A percentile compares a stretch with the other conserved stretches of the same genome.
Evolutionary conservation across 2,888 invertebrate species (phyloP).

Genomic region (Calliopum simillimum): DNA sequence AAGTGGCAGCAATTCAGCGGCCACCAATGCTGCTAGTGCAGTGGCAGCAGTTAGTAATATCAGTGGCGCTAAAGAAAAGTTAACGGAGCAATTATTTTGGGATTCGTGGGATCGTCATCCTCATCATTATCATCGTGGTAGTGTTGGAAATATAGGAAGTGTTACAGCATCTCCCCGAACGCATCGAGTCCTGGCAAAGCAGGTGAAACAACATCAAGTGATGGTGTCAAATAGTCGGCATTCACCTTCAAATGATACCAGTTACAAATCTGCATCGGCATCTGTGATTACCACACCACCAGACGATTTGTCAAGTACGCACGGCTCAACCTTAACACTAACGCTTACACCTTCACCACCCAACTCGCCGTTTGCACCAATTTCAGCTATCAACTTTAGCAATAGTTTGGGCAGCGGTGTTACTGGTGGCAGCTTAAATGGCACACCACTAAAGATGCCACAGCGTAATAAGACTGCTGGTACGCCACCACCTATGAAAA

Average conservation of each 20-base stretch:
- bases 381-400: conserved; percentile 38
- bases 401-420: conserved; percentile 44
- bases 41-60: conserved; percentile 23
- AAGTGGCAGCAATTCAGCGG: conserved; percentile 38
- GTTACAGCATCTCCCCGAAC: conserved; percentile 60
- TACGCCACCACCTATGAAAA: conserved; percentile 83
- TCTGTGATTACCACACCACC: conserved; percentile 42
- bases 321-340: conserved; percentile 58
- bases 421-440: conserved; percentile 53
- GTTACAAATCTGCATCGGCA: conserved; percentile 40
- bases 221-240: conserved; percentile 41
- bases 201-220: conserved; percentile 49
- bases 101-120: conserved; percentile 87
- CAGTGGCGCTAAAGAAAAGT: conserved; percentile 43
- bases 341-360: conserved; percentile 67
- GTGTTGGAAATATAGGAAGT: conserved; percentile 61
- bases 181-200: conserved; percentile 54
- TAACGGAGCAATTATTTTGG: conserved; percentile 79
- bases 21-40: conserved; percentile 18
- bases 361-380: conserved; percentile 62
- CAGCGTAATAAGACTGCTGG: conserved; percentile 58
- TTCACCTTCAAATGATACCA: conserved; percentile 47
- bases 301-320: conserved; percentile 52
- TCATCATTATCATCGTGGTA: conserved; percentile 65
- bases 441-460: conserved; percentile 52